Percentiles rank a stretch among this genome's conserved stretches.
Conservation (phyloP, 2,888 invertebrate species). For the Clitarchus hookeri region DNA sequence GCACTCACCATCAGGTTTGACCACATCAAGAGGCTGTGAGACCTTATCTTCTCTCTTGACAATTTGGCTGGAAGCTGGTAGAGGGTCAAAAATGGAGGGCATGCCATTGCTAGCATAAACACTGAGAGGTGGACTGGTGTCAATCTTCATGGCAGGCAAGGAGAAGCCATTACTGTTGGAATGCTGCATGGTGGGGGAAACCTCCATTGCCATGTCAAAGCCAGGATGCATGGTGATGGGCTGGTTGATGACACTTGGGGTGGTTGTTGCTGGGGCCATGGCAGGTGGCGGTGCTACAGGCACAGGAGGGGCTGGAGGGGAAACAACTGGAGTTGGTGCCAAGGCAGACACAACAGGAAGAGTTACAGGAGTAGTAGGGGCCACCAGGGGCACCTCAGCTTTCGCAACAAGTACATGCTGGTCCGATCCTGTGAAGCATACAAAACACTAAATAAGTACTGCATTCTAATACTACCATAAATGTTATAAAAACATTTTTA, state of each 20-base stretch:
- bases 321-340: background rate
- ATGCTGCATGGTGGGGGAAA: constrained; percentile 57
- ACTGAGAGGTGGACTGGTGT: constrained; percentile 22
- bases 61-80: constrained; percentile 57
- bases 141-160: constrained; percentile 26
- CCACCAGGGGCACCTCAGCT: background rate
- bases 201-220: constrained; percentile 35
- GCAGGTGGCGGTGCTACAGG: constrained; percentile 21
- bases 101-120: constrained; percentile 55
- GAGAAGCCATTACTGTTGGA: constrained; percentile 37
- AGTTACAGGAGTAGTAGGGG: constrained; percentile 20
- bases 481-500: too few species aligned
- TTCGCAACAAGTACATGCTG: background rate
- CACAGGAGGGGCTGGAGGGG: constrained; percentile 24
- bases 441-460: background rate
- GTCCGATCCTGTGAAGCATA: background rate
- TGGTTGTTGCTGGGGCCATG: constrained; percentile 27
- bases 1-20: constrained; percentile 52
- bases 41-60: constrained; percentile 63
- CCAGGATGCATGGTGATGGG: constrained; percentile 38
- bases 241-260: constrained; percentile 30
- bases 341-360: constrained; percentile 10
- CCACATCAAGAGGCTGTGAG: constrained; percentile 49
- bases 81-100: constrained; percentile 68
- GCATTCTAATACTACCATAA: too few species aligned